A percentile compares a stretch with the other conserved stretches of the same genome.
phyloP scores from a whole-genome alignment of 2,113 vertebrate species.

The Saguinus midas region DNA sequence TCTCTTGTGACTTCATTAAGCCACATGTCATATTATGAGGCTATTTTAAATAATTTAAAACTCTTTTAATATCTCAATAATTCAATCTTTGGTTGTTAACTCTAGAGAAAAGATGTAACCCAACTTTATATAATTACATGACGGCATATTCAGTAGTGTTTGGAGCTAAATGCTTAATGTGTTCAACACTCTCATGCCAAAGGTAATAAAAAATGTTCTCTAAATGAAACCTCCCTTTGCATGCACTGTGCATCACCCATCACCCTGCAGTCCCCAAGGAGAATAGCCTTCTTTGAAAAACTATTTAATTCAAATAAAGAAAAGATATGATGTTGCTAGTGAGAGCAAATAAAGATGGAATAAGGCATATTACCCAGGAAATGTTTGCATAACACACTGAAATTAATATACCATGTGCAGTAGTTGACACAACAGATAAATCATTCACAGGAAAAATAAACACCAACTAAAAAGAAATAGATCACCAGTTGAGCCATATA shows the following conservation, averaged over 20 bases:
- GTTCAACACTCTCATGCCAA: not conserved
- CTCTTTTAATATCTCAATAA: not conserved
- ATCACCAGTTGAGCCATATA: conserved; percentile 5
- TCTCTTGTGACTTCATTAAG: not conserved
- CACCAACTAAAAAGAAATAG: conserved; percentile 52
- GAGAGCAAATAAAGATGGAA: conserved; percentile 54
- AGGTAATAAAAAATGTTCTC: not conserved
- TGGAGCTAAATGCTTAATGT: not conserved
- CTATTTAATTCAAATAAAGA: conserved; percentile 53
- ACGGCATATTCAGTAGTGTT: not conserved
- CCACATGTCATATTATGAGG: rapidly evolving
- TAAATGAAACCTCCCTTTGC: not conserved
- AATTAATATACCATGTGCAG: conserved; percentile 63
- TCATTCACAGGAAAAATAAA: conserved; percentile 78
- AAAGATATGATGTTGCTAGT: conserved; percentile 28
- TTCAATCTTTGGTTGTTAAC: not conserved
- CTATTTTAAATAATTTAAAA: not conserved
- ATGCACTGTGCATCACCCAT: not conserved
- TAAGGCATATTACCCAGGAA: not conserved
- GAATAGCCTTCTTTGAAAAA: not conserved
- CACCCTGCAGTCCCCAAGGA: not conserved
- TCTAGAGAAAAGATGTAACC: not conserved
- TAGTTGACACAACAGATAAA: conserved; percentile 71
- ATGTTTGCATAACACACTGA: conserved; percentile 65
- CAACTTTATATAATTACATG: not conserved